These are phyloP conservation scores for Euwallacea similis DNA, from an alignment of 1,140 invertebrate species.

Conservation along the genomic window DNA sequence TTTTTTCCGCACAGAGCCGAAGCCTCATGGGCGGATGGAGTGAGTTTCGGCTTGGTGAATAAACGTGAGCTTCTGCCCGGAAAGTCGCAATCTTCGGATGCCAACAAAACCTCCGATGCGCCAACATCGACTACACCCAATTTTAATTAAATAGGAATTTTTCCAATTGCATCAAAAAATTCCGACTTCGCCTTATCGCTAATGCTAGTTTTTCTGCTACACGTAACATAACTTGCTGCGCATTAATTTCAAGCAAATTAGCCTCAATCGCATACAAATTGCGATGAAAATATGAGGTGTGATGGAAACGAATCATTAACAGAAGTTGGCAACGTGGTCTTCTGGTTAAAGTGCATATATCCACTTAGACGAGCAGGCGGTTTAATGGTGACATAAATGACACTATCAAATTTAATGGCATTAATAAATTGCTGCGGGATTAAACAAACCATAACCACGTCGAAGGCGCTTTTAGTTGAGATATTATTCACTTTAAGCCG, in stretches of 20 bases:
- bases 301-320: slow-evolving; percentile 9
- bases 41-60: too few species aligned
- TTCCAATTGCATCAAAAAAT: neutral
- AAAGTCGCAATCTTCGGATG: too few species aligned
- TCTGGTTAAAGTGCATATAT: slow-evolving; percentile 16
- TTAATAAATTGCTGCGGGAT: slow-evolving; percentile 28
- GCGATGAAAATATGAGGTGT: neutral
- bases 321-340: slow-evolving; percentile 12
- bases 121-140: too few species aligned
- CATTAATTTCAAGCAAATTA: neutral
- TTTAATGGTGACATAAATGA: slow-evolving; percentile 34
- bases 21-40: too few species aligned
- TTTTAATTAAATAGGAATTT: too few species aligned
- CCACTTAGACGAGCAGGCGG: slow-evolving; percentile 27
- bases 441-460: slow-evolving; percentile 36
- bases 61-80: too few species aligned
- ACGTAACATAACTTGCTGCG: neutral
- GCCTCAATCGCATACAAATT: neutral
- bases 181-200: neutral
- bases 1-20: too few species aligned
- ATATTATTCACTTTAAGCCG: neutral
- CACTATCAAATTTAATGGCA: slow-evolving; percentile 32
- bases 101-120: too few species aligned
- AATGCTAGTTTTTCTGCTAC: neutral
- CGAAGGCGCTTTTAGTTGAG: slow-evolving; percentile 26